A percentile compares a stretch with the other conserved stretches of the same genome.
These are phyloP conservation scores for Argopecten irradians DNA, from an alignment of 1,140 invertebrate genomes.

Conservation along the genomic window DNA sequence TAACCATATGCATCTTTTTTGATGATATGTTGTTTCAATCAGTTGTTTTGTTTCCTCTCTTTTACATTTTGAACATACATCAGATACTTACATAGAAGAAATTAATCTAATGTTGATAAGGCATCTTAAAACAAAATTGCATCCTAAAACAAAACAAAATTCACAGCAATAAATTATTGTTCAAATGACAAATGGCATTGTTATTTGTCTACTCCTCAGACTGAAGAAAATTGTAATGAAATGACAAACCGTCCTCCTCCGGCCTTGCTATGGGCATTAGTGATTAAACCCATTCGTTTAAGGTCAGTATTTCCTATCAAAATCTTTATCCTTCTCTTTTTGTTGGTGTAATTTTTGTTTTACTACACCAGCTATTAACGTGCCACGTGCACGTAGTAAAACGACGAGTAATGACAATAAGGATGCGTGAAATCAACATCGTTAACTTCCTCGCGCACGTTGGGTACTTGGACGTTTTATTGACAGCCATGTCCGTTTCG, in stretches of 20 bases:
- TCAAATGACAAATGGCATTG: no score
- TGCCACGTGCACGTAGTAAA: constrained; percentile 37
- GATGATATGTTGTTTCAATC: no score
- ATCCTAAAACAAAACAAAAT: no score
- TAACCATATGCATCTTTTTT: no score
- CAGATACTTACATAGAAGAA: no score
- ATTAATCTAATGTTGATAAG: no score
- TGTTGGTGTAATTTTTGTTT: constrained; percentile 13
- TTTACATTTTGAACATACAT: no score
- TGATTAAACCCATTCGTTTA: background rate
- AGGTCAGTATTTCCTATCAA: background rate
- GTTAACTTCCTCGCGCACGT: constrained; percentile 28
- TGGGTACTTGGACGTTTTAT: constrained; percentile 33
- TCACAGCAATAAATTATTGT: no score
- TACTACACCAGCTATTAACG: constrained; percentile 1
- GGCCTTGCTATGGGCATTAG: background rate
- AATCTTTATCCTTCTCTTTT: background rate
- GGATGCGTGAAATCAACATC: constrained; percentile 32
- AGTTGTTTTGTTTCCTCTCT: no score
- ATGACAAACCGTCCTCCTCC: background rate
- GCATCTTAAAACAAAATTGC: no score
- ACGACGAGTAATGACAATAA: constrained; percentile 30
- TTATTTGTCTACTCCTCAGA: no score
- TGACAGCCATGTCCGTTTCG: constrained; percentile 43
- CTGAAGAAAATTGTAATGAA: background rate